Base-by-base conservation (phyloP, 1,140 invertebrate species). In the Arion vulgaris region DNA sequence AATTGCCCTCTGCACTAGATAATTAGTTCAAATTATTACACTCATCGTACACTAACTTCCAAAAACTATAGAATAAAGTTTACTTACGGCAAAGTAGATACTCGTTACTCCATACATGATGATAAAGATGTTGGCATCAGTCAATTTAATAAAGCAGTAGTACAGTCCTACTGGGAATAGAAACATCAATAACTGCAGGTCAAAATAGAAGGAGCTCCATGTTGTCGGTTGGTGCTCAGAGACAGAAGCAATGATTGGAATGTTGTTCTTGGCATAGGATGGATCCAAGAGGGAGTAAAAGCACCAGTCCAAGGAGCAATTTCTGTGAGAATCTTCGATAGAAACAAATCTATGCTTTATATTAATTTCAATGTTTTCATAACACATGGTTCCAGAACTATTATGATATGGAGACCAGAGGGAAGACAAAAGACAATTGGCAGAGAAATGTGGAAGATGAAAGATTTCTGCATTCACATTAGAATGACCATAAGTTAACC, bases 211-310 rank as follows among this genome's bases (percentile, higher is more conserved):
- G 0, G 97, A 98, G 81, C 96, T 97, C 98, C 98, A 99, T 0
- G 98, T 97, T 17, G 98, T 99, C 0, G 98, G 98, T 93, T 99
- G 98, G 95, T 99, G 98, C 93, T 99, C 98, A 13, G 98, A 99
- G 0, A 99, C 98, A 1, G 97, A 99, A 26, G 98, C 98, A 91
- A 99, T 99, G 88, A 99, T 99, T 76, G 98, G 98, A 93, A 99
- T 99, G 92, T 99, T 97, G 93, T 99, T 99, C 93, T 99, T 99
- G 72, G 98, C 98, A 92, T 99, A 99, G 0, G 97, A 98, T 17
- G 98, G 98, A 94, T 99, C 98, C 82, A 99, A 92, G 4, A 99
- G 93, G 0, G 98, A 99, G 91, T 99, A 99, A 92, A 99, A 99
- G 86, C 98, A 94, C 98, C 98, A 82, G 98, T 99, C 98, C 98